Conservation (phyloP, 2,888 invertebrate genomes). For the Lasioglossum figueresi region DNA sequence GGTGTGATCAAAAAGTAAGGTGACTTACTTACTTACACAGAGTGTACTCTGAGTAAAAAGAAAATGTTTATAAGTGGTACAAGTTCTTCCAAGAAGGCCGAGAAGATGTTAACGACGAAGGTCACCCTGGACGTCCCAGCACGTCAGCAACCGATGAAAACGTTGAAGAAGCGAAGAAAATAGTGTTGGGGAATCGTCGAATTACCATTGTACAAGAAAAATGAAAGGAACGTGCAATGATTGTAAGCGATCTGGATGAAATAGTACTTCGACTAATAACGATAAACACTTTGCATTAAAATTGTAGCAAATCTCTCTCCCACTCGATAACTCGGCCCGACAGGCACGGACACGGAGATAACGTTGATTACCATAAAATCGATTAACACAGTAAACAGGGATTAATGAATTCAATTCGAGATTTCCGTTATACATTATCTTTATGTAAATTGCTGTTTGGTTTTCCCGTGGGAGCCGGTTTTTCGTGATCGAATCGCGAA, state of each 20-base stretch:
- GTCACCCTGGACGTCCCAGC: no score
- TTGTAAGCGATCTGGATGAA: not conserved
- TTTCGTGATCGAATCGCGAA: not conserved
- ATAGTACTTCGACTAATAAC: not conserved
- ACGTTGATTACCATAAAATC: conserved; percentile 24
- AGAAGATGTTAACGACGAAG: no score
- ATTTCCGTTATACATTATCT: conserved; percentile 12
- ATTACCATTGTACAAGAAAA: no score
- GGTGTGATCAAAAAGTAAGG: no score
- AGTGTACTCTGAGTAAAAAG: no score
- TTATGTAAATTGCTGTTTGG: not conserved
- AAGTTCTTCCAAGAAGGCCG: no score
- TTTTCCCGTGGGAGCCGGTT: not conserved
- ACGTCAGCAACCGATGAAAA: no score
- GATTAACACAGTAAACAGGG: conserved; percentile 28
- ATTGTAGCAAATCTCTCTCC: not conserved
- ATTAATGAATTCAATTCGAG: conserved; percentile 24
- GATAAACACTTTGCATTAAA: not conserved
- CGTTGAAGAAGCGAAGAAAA: no score
- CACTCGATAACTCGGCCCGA: not conserved
- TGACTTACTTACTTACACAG: no score
- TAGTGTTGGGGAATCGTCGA: no score
- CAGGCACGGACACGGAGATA: not conserved
- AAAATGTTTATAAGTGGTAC: no score
- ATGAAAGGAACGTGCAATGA: no score